Conservation (phyloP, 1,140 invertebrate species). For the Penaeus chinensis region DNA sequence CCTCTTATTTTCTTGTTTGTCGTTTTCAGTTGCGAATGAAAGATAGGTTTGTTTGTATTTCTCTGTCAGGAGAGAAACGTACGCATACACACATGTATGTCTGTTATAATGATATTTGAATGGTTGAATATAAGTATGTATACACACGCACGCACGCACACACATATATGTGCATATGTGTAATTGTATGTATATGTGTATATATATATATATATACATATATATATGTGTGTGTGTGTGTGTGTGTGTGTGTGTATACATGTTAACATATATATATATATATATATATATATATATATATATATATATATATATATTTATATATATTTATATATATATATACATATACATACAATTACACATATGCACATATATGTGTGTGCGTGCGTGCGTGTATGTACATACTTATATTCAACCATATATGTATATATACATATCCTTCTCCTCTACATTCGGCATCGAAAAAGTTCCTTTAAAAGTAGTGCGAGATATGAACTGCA, state of each 20-base stretch:
- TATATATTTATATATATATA: neutral
- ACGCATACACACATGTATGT: too few species aligned
- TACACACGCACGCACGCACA: neutral
- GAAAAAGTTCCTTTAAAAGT: neutral
- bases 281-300: constrained; percentile 1
- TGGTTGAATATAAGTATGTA: too few species aligned
- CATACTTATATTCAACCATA: neutral
- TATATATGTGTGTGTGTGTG: neutral
- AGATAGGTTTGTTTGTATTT: too few species aligned
- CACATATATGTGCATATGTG: neutral
- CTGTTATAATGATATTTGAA: too few species aligned
- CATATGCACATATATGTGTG: neutral
- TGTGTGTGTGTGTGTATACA: neutral
- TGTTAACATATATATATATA: neutral
- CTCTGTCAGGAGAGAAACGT: too few species aligned
- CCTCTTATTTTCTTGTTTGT: too few species aligned
- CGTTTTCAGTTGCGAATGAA: too few species aligned
- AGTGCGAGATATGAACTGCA: neutral
- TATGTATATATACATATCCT: neutral
- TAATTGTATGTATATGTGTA: neutral
- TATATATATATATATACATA: neutral
- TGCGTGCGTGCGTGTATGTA: neutral
- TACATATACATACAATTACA: neutral
- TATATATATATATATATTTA: neutral
- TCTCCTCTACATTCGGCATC: neutral